Base-by-base conservation (phyloP, 2,113 vertebrate genomes). In the Serilophus lunatus region DNA sequence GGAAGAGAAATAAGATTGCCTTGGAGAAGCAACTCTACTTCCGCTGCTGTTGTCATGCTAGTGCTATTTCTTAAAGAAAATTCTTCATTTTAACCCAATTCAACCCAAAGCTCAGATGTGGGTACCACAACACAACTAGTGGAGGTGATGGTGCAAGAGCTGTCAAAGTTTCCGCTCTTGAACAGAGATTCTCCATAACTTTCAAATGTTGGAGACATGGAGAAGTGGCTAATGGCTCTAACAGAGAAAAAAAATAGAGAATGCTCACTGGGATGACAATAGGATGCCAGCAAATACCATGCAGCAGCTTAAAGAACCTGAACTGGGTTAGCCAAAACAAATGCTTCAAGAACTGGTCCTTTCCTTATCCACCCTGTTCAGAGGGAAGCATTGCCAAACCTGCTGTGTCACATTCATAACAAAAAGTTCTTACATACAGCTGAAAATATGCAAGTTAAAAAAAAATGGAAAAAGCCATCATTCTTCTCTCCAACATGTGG, bases 401-500 rank as follows among this genome's bases (percentile, higher is more conserved):
- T 90, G 92, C 90, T 88, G 86, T 33, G 36, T 96, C 94, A 95
- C 11, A 13, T 90, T 93, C 84, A 1, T 53, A 88, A 92, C 56
- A 90, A 60, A 78, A 74, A 86, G 36, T 23, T 88, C 88, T 96
- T 96, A 96, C 93, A 76, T 45, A 75, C 5, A 49, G 65, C 20
- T 76, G 40, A 93, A 96, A 97, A 93, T 88, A 96, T 90, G 93
- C 86, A 84, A 94, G 79, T 10, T 13, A 65, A 82, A 92, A 88
- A 91, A 83, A 7, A 5, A n/a, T n/a, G n/a, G n/a, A n/a, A 88
- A 80, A 57, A 15, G 0, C 2, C 6, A 80, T 9, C 53, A 15
- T 28, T 90, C 36, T 45, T 51, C 63, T 61, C 66, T 63, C 28
- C 31, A 90, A 82, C 92, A 96, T 94, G 94, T 96, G 82, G 88